Base-by-base conservation (phyloP, 2,797 vertebrate genomes). In the Sarcophilus harrisii region DNA sequence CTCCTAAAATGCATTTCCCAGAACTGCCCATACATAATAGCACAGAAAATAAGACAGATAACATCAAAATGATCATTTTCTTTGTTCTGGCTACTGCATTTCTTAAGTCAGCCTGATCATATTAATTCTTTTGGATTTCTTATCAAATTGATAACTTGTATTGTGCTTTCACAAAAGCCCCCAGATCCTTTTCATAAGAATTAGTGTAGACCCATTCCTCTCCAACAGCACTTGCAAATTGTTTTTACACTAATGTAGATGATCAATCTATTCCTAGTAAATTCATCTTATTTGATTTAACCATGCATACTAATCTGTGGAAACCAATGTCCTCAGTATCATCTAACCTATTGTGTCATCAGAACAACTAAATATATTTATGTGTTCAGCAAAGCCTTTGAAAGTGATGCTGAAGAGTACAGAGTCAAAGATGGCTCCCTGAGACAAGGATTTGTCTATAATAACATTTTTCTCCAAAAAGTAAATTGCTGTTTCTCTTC, bases 401-500 rank as follows among this genome's bases (percentile, higher is more conserved):
- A 73, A n/a, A 73, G 14, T 1, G 18, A 38, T 73, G 62, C 32
- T 21, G 62, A 38, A 38, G 32, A 38, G 32, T 38, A 66, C 13
- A 73, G 62, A 73, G 32, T 73, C 30, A 73, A 73, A 18, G 62
- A 73, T 73, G 62, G 6, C 5, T n/a, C 5, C 32, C 32, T 66
- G 14, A 32, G 14, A 66, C 62, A 18, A 73, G 16, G 18, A 16
- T 38, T 73, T 90, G 16, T 94, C 96, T 96, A 90, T 97, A 96
- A 91, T 30, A 96, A 94, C 45, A 3, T 28, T 30, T 30, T 90
- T 93, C 93, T 60, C 96, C 92, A 95, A 4, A 93, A 58, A 94
- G 59, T 32, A 96, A 95, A 94, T 30, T 96, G 28, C 92, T 91
- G 89, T 29, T 81, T 60, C 8, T 96, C 96, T 97, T 97, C 91